Evolutionary conservation across 2,797 vertebrate species (phyloP).

Genomic region (Pseudochirops corinnae): DNA sequence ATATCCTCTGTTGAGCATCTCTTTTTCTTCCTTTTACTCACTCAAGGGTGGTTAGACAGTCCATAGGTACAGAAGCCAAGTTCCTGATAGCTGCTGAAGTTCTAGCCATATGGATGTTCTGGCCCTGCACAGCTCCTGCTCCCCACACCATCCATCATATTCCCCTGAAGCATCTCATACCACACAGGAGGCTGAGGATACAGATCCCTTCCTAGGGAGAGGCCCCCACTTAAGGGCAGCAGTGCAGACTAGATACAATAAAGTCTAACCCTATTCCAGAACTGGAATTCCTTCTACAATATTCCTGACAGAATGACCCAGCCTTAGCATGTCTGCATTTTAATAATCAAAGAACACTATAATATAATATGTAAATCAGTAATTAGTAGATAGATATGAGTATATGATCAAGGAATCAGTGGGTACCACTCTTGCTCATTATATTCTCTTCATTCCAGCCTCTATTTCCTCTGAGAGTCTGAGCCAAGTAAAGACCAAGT

Average conservation of each 20-base stretch:
- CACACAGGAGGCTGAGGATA: slow-evolving; percentile 82
- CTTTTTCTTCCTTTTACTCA: slow-evolving; percentile 56
- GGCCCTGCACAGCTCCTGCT: slow-evolving; percentile 84
- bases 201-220: neutral
- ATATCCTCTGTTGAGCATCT: neutral
- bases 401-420: neutral
- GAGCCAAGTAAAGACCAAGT: neutral
- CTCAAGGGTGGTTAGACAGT: slow-evolving; percentile 85
- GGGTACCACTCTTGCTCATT: neutral
- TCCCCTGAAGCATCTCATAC: slow-evolving; percentile 85
- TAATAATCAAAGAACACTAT: neutral
- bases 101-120: slow-evolving; percentile 85
- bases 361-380: neutral
- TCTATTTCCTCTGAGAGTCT: neutral
- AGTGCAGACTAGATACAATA: neutral
- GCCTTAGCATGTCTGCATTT: neutral
- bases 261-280: neutral
- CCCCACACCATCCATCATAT: slow-evolving; percentile 72
- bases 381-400: slow-evolving; percentile 6
- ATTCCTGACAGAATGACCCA: neutral
- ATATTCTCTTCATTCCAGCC: neutral
- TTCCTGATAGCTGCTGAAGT: slow-evolving; percentile 85
- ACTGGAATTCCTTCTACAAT: neutral
- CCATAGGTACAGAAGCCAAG: slow-evolving; percentile 80
- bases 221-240: slow-evolving; percentile 8